Conservation (phyloP, 2,888 invertebrate species). For the Griposia aprilina region DNA sequence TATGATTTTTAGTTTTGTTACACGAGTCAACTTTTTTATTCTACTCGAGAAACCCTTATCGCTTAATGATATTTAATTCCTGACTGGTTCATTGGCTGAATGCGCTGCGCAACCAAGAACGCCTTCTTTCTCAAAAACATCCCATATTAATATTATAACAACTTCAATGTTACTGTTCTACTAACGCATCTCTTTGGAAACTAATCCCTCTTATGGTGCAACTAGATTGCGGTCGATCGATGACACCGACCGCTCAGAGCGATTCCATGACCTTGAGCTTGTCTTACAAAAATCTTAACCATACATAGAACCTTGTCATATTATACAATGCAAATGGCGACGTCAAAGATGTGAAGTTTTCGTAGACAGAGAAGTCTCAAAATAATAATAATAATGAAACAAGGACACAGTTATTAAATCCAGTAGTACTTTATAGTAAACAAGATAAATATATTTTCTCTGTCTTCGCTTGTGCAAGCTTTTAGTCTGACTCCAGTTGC, state of each 20-base stretch:
- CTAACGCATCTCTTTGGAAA: conserved; percentile 13
- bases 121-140: not conserved
- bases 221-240: not conserved
- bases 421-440: too few species aligned
- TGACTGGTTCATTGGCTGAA: not conserved
- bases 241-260: too few species aligned
- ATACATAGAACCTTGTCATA: not conserved
- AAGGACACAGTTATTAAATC: too few species aligned
- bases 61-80: not conserved
- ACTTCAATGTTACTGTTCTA: conserved; percentile 9
- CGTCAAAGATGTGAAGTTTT: not conserved
- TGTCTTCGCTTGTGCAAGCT: too few species aligned
- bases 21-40: not conserved
- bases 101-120: not conserved
- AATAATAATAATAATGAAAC: too few species aligned
- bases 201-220: conserved; percentile 12
- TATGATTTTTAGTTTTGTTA: not conserved
- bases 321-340: too few species aligned
- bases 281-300: not conserved
- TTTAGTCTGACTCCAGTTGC: too few species aligned
- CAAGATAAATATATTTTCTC: too few species aligned
- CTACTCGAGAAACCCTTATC: not conserved
- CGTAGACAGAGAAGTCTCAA: too few species aligned
- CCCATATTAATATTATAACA: conserved; percentile 12
- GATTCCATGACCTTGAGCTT: not conserved